Percentiles rank a stretch among this genome's conserved stretches.
phyloP scores from a whole-genome alignment of 2,797 vertebrate genomes.

The Tadarida brasiliensis region DNA sequence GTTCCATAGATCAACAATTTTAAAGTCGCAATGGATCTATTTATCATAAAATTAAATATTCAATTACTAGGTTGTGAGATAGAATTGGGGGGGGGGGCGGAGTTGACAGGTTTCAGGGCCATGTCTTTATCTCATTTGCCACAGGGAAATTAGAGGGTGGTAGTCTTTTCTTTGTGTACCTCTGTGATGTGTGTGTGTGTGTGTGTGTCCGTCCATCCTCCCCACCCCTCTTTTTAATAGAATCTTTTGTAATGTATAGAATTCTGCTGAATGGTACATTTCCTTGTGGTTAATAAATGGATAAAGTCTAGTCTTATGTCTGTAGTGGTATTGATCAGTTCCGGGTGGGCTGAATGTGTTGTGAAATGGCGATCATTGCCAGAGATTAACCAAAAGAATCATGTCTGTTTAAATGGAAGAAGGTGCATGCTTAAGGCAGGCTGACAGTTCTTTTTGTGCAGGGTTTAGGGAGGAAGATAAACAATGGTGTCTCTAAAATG shows the following conservation, averaged over 20 bases:
- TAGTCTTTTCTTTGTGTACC: constrained; percentile 84
- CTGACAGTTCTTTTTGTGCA: constrained; percentile 82
- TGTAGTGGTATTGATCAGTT: constrained; percentile 90
- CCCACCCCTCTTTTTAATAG: constrained; percentile 65
- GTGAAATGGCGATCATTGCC: constrained; percentile 88
- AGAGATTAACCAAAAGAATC: constrained; percentile 83
- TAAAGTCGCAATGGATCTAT: background rate
- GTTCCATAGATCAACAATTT: background rate
- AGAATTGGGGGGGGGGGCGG: background rate
- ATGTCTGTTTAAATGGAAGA: constrained; percentile 75
- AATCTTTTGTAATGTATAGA: constrained; percentile 81
- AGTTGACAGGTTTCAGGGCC: constrained; percentile 76
- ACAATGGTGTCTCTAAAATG: constrained; percentile 82
- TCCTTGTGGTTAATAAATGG: constrained; percentile 91
- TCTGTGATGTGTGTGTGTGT: constrained; percentile 67
- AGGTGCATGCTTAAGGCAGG: constrained; percentile 69
- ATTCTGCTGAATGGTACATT: constrained; percentile 89
- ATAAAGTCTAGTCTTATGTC: constrained; percentile 89
- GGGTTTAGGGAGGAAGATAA: constrained; percentile 77
- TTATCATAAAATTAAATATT: constrained; percentile 70
- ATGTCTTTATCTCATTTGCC: constrained; percentile 71
- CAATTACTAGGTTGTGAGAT: constrained; percentile 62
- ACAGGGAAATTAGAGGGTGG: constrained; percentile 80
- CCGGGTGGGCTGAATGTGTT: constrained; percentile 87
- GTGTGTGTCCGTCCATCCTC: background rate